Conservation (phyloP, 2,113 vertebrate species). For the Megaceryle maxima region DNA sequence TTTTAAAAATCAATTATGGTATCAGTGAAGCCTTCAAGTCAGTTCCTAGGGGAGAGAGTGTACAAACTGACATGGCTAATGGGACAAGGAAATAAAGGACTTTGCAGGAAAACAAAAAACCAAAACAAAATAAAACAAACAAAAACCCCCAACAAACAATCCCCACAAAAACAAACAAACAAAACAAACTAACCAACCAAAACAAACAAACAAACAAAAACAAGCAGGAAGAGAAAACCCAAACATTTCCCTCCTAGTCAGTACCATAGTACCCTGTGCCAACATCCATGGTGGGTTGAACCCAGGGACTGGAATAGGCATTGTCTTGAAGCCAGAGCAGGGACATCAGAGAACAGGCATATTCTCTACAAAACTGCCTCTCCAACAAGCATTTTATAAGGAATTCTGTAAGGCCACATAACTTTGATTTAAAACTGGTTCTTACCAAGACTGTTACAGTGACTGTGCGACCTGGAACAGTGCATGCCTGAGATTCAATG, state of each 20-base stretch:
- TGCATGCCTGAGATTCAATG: not conserved
- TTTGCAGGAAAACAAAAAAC: not conserved
- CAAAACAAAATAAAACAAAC: no score
- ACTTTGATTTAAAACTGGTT: not conserved
- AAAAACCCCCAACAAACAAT: no score
- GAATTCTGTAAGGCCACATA: not conserved
- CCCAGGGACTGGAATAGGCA: not conserved
- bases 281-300: not conserved
- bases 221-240: no score
- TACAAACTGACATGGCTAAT: not conserved
- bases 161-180: no score
- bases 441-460: not conserved
- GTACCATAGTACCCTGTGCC: no score
- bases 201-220: no score
- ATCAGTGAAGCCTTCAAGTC: not conserved
- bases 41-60: not conserved
- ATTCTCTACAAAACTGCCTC: not conserved
- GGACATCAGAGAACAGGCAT: not conserved
- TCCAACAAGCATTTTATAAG: not conserved
- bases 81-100: not conserved
- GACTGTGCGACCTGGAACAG: not conserved
- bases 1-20: not conserved
- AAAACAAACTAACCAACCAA: not conserved
- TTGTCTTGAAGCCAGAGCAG: accelerated
- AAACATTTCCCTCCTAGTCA: not conserved